These are phyloP conservation scores for Salmo trutta DNA, from an alignment of 2,797 vertebrate species.

Conservation along the genomic window DNA sequence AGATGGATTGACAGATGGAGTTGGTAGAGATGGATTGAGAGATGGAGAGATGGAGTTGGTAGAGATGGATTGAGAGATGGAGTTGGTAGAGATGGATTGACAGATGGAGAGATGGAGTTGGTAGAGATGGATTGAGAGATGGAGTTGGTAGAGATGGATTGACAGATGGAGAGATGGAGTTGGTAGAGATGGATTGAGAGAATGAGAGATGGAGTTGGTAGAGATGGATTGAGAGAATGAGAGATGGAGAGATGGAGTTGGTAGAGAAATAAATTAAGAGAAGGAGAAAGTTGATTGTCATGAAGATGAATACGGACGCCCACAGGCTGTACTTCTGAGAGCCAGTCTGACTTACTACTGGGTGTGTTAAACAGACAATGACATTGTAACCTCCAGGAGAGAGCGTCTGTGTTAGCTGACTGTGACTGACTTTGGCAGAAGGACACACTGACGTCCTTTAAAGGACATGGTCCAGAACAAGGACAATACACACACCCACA, in stretches of 20 bases:
- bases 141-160: too few species aligned
- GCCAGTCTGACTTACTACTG: slow-evolving; percentile 60
- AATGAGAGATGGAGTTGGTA: too few species aligned
- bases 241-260: slow-evolving; percentile 49
- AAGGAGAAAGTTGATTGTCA: slow-evolving; percentile 32
- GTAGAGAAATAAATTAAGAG: slow-evolving; percentile 41
- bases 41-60: slow-evolving; percentile 15
- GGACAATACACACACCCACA: slow-evolving; percentile 1
- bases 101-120: slow-evolving; percentile 49
- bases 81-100: slow-evolving; percentile 56
- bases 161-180: too few species aligned
- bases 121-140: slow-evolving; percentile 42
- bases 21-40: slow-evolving; percentile 45
- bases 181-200: too few species aligned
- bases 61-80: slow-evolving; percentile 25
- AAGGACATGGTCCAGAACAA: slow-evolving; percentile 66
- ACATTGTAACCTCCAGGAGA: slow-evolving; percentile 69
- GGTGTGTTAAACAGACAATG: slow-evolving; percentile 48
- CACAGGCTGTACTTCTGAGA: slow-evolving; percentile 59
- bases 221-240: slow-evolving; percentile 22
- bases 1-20: slow-evolving; percentile 56
- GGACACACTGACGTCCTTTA: slow-evolving; percentile 74
- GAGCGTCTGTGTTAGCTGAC: slow-evolving; percentile 63
- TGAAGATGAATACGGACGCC: slow-evolving; percentile 70
- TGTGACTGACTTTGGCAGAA: slow-evolving; percentile 74